Evolutionary conservation across 2,113 vertebrate genomes (phyloP), one percentile per base, ranked within the genome.

Genomic region (Rhinoptilus africanus): DNA sequence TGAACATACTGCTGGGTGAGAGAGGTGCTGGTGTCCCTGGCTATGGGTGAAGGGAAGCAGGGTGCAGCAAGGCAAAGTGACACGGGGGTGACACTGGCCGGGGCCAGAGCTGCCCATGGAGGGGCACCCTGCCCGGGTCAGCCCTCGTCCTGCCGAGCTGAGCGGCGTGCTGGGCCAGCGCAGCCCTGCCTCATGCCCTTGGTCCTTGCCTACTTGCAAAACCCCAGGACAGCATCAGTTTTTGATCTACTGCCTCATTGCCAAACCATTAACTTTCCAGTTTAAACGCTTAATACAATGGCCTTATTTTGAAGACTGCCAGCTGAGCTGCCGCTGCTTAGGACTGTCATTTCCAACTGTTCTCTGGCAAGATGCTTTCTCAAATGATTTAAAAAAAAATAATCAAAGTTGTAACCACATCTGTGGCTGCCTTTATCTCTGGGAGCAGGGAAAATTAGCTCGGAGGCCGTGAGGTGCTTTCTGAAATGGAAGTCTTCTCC

Each of bases 381-480:
- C 88, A 93, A 92, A 95, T 82, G 69, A 78, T 83, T 92, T 62
- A 0, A 72, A 74, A 93, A 80, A 95, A 92, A 90, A 87, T 15
- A 77, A 86, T 89, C 93, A 89, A 95, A 94, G 88, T 92, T 88
- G 89, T 77, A 92, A 89, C 63, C 73, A 51, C 86, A 80, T 93
- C 95, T 85, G 79, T 54, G 76, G 39, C 82, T 81, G 92, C 57
- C 72, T 95, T 72, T 91, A 82, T 88, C 32, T 89, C 51, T 79
- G 75, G 26, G 76, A 90, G 60, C 43, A 54, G 67, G n/a, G 76
- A 94, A 94, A 93, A 93, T 92, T 83, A 97, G 76, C 86, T 77
- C 0, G 0, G 92, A 87, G 80, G 94, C 95, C 6, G 13, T 27
- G 67, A 90, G 82, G 69, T 76, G 53, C 67, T 92, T 77, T 94